Percentiles rank a stretch among this genome's conserved stretches.
phyloP scores from a whole-genome alignment of 2,113 vertebrate genomes.

The Melospiza melodia region DNA sequence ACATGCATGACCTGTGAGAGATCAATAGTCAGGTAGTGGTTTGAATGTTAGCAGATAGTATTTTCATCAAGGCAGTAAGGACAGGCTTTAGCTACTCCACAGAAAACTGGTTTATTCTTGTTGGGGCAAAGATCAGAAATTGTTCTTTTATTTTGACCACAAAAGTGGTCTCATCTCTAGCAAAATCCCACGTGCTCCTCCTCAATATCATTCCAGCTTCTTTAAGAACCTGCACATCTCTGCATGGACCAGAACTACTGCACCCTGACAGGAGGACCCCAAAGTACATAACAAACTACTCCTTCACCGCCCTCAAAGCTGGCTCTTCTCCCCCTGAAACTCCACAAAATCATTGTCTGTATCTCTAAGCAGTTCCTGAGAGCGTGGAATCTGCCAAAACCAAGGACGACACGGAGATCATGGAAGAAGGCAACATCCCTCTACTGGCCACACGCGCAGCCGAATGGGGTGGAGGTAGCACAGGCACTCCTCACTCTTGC shows the following conservation, averaged over 20 bases:
- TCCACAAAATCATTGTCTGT: background rate
- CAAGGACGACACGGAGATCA: rapidly evolving
- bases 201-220: background rate
- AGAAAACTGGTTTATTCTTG: background rate
- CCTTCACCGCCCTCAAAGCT: background rate
- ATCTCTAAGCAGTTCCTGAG: background rate
- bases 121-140: background rate
- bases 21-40: background rate
- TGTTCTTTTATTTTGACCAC: background rate
- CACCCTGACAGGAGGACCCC: background rate
- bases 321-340: background rate
- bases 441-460: rapidly evolving
- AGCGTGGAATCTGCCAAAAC: background rate
- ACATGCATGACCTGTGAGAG: background rate
- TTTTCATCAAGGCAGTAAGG: background rate
- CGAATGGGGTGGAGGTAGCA: no score
- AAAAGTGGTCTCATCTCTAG: background rate
- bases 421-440: rapidly evolving
- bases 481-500: background rate
- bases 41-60: background rate
- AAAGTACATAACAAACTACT: background rate
- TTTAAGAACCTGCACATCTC: background rate
- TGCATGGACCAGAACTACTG: background rate
- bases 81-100: background rate
- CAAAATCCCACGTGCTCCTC: background rate